These are phyloP conservation scores for Chydorus sphaericus DNA, from an alignment of 2,888 invertebrate species.

Conservation along the genomic window DNA sequence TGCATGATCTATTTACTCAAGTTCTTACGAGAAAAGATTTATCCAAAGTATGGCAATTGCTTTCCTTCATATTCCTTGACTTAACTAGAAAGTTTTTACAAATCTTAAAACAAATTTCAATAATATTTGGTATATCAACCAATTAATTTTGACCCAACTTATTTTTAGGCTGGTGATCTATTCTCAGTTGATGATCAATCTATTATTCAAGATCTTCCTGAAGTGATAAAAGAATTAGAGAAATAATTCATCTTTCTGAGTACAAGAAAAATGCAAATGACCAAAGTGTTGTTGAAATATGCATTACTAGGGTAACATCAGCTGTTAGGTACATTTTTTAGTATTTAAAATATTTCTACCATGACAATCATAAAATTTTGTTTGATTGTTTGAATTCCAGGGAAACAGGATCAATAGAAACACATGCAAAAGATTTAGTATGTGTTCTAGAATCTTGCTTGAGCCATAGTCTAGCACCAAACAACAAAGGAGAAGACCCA, in stretches of 20 bases:
- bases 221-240: conserved; percentile 46
- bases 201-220: conserved; percentile 68
- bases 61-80: background rate
- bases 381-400: conserved; percentile 26
- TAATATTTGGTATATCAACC: background rate
- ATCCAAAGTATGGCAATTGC: conserved; percentile 37
- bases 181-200: conserved; percentile 75
- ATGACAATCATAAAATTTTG: background rate
- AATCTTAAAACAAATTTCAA: no score
- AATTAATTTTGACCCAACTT: background rate
- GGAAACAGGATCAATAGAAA: conserved; percentile 73
- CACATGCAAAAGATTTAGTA: conserved; percentile 69
- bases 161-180: conserved; percentile 63
- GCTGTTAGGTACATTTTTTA: conserved; percentile 48
- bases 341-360: background rate
- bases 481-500: conserved; percentile 66
- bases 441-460: conserved; percentile 72
- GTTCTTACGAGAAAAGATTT: conserved; percentile 79
- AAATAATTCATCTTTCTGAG: conserved; percentile 65
- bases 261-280: conserved; percentile 78
- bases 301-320: conserved; percentile 76
- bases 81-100: background rate
- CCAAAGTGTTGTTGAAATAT: conserved; percentile 89
- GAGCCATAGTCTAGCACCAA: conserved; percentile 71
- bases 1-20: conserved; percentile 83